Percentiles rank a stretch among this genome's conserved stretches.
Evolutionary conservation across 2,113 vertebrate genomes (phyloP).

Genomic region (Acrocephalus arundinaceus): DNA sequence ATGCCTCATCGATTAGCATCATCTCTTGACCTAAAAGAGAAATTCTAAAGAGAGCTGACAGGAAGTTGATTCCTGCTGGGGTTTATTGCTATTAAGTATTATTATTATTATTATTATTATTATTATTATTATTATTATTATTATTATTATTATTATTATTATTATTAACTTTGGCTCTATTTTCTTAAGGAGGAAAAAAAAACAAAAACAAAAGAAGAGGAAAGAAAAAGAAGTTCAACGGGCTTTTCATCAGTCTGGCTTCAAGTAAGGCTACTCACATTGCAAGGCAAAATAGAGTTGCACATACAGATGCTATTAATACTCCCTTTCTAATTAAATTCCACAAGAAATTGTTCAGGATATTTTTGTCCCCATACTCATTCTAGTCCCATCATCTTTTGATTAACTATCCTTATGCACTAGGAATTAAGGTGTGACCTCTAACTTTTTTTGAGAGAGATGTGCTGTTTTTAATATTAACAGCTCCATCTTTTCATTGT

Average conservation of each 20-base stretch:
- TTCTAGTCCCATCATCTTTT: constrained; percentile 67
- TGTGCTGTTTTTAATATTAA: constrained; percentile 66
- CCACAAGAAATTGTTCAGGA: constrained; percentile 58
- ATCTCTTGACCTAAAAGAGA: constrained; percentile 46
- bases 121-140: background rate
- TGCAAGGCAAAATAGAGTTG: constrained; percentile 32
- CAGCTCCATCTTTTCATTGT: constrained; percentile 43
- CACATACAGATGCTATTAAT: constrained; percentile 62
- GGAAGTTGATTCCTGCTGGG: background rate
- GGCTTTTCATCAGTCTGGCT: background rate
- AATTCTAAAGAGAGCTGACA: constrained; percentile 24
- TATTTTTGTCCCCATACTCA: constrained; percentile 63
- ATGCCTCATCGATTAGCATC: constrained; percentile 44
- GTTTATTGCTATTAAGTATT: constrained; percentile 11
- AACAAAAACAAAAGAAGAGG: background rate
- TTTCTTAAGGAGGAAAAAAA: background rate
- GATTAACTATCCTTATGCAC: constrained; percentile 65
- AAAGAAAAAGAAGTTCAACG: background rate
- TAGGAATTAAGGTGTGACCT: constrained; percentile 70
- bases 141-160: background rate
- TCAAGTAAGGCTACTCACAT: background rate
- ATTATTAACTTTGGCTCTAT: constrained; percentile 1
- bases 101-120: background rate
- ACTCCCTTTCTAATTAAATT: constrained; percentile 71
- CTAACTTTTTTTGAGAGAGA: constrained; percentile 66